A percentile compares a stretch with the other conserved stretches of the same genome.
These are phyloP conservation scores for Progne subis DNA, from an alignment of 2,113 vertebrate genomes.

Conservation along the genomic window DNA sequence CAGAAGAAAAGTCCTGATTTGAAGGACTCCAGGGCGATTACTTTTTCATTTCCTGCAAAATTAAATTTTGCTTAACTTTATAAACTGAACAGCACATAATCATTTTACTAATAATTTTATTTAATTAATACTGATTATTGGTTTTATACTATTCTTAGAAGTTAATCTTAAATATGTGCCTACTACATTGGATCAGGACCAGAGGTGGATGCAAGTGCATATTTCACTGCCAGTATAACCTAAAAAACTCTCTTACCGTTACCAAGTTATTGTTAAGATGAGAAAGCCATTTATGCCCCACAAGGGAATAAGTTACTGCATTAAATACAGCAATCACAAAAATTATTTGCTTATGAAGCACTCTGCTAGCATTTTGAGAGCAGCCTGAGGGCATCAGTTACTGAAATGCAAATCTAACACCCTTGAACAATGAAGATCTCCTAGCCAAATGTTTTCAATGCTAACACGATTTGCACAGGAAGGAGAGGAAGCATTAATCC, in stretches of 20 bases:
- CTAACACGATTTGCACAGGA: not conserved
- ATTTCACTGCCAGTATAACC: not conserved
- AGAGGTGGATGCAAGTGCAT: not conserved
- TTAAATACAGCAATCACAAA: not conserved
- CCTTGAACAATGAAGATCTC: not conserved
- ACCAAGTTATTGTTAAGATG: not conserved
- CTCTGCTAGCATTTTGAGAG: not conserved
- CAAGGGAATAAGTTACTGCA: not conserved
- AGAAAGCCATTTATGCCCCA: not conserved
- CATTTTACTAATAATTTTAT: not conserved
- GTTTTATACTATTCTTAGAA: not conserved
- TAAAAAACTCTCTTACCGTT: not conserved
- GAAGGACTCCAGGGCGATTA: not conserved
- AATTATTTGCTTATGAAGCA: not conserved
- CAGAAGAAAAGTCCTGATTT: not conserved
- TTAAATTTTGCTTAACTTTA: not conserved
- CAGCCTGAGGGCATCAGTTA: not conserved
- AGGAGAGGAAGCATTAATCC: not conserved
- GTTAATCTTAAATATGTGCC: not conserved
- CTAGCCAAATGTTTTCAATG: not conserved
- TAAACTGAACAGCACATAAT: not conserved
- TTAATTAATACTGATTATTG: not conserved
- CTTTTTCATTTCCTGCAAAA: not conserved
- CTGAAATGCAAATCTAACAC: not conserved
- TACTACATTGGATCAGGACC: not conserved